Evolutionary conservation across 2,797 vertebrate species (phyloP).

Genomic region (Cyprinella venusta): DNA sequence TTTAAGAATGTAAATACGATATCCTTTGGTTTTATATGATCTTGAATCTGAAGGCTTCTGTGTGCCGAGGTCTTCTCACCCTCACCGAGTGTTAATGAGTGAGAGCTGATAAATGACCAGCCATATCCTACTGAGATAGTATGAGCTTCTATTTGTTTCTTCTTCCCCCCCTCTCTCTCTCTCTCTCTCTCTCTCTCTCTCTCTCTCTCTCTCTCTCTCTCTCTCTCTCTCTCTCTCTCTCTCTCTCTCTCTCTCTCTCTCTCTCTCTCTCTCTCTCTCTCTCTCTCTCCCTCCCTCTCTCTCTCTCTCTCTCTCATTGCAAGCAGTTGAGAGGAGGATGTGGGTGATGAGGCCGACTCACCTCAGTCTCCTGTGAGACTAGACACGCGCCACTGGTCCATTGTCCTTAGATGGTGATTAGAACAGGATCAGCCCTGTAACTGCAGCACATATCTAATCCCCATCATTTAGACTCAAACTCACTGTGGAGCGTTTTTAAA

Average conservation of each 20-base stretch:
- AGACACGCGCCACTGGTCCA: constrained; percentile 52
- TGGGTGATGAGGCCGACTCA: constrained; percentile 49
- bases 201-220: constrained; percentile 1
- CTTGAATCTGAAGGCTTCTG: neutral
- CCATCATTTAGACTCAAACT: constrained; percentile 39
- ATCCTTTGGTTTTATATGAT: neutral
- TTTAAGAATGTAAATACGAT: neutral
- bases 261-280: constrained; percentile 8
- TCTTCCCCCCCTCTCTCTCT: constrained; percentile 22
- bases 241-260: constrained; percentile 16
- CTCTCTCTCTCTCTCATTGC: constrained; percentile 11
- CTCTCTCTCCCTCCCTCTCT: neutral
- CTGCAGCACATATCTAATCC: constrained; percentile 38
- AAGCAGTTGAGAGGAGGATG: constrained; percentile 40
- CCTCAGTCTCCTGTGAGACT: constrained; percentile 50
- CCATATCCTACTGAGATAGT: constrained; percentile 19
- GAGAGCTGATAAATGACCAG: constrained; percentile 42
- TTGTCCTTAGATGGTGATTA: constrained; percentile 56
- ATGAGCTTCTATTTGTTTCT: constrained; percentile 7
- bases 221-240: constrained; percentile 20
- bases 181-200: constrained; percentile 2
- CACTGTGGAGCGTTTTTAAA: constrained; percentile 11
- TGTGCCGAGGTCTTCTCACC: constrained; percentile 18
- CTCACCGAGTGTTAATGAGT: constrained; percentile 46
- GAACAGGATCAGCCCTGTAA: constrained; percentile 30